Conservation (phyloP, 2,888 invertebrate species). For the Spilosoma lubricipeda region DNA sequence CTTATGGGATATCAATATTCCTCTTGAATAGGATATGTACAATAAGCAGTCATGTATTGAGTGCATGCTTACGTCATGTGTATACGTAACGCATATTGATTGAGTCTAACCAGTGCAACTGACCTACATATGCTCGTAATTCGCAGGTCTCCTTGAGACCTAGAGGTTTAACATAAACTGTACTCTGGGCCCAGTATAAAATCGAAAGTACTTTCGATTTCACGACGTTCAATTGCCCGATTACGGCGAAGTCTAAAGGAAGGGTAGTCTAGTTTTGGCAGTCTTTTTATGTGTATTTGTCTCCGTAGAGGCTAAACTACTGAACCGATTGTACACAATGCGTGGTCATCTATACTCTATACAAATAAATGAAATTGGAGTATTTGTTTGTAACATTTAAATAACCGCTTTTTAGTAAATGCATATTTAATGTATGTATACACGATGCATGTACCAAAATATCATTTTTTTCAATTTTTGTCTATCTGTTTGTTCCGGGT, state of each 20-base stretch:
- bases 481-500: too few relatives aligned
- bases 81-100: constrained; percentile 3
- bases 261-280: background rate
- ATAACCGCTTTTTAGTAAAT: too few relatives aligned
- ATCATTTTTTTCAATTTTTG: too few relatives aligned
- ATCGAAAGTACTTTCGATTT: constrained; percentile 35
- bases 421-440: too few relatives aligned
- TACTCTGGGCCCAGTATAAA: constrained; percentile 9
- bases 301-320: too few relatives aligned
- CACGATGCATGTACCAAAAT: too few relatives aligned
- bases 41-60: constrained; percentile 1
- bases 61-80: background rate
- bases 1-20: constrained; percentile 15
- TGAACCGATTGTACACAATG: too few relatives aligned
- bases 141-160: constrained; percentile 16
- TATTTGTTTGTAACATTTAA: too few relatives aligned
- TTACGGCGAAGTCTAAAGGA: too few relatives aligned
- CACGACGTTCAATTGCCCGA: background rate
- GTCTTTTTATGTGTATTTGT: background rate
- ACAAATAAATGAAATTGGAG: too few relatives aligned
- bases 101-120: background rate
- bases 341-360: too few relatives aligned
- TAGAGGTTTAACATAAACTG: background rate
- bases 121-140: constrained; percentile 12
- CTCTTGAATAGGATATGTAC: background rate